Evolutionary conservation across 2,888 invertebrate genomes (phyloP), one percentile per base, ranked within the genome.

Genomic region (Sphaeridia pumilis): DNA sequence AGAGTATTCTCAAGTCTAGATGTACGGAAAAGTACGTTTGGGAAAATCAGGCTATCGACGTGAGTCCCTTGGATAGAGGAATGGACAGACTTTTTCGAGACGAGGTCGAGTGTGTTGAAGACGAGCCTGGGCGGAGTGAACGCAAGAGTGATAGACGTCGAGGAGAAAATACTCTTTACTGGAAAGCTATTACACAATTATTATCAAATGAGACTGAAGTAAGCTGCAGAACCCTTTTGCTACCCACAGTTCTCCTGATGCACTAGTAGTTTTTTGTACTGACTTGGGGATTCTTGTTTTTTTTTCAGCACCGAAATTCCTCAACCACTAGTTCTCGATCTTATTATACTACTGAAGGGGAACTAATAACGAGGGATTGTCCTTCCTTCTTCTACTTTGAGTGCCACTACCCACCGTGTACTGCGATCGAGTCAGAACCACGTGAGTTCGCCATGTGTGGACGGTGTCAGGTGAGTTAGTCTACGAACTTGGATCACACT

Each of bases 391-490:
- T 67, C 58, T 74, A 72, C 64, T 75, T 73, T 63, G 75, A 75
- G 65, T 75, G 75, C 60, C 73, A 73, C 61, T 73, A 73, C 62
- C 72, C 73, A 17, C 74, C 75, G 0, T 75, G 75, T 63, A 73
- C 73, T 7, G 72, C 70, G 46, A 72, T 75, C 64, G 74, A 75
- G 59, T 69, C 69, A 52, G 71, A 73, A 58, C 67, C 73, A 10
- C 61, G 74, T 49, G 72, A 75, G 59, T 75, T 74, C 65, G 72
- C 73, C 59, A 74, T 74, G 63, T 75, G 75, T 66, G 74, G 74
- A 7, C 61, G 74, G 43, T 75, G 75, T 59, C 73, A 73, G 65
- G 68, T 70, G 55, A 51, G 35, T 31, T 34, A n/a, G n/a, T n/a
- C n/a, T n/a, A n/a, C n/a, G n/a, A n/a, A n/a, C n/a, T n/a, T n/a